phyloP scores from a whole-genome alignment of 2,113 vertebrate species.

The Entomyzon cyanotis region DNA sequence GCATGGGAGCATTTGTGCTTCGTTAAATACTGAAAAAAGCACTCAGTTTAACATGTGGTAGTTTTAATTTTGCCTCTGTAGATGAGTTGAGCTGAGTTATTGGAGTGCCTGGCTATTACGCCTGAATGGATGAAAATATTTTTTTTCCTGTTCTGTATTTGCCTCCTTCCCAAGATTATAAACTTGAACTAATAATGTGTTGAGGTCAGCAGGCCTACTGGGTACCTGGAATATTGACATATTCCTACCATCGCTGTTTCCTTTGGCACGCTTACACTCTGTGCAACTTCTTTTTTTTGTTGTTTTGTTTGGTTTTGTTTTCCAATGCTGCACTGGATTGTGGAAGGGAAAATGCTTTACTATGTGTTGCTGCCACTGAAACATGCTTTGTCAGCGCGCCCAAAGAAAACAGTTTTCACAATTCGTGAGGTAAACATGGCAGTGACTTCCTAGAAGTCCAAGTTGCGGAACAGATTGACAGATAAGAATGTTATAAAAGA shows the following conservation, averaged over 20 bases:
- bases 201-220: neutral
- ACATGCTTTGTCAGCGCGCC: neutral
- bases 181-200: slow-evolving; percentile 44
- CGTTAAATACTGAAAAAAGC: neutral
- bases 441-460: slow-evolving; percentile 3
- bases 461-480: neutral
- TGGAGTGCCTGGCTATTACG: neutral
- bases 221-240: slow-evolving; percentile 3
- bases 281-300: neutral
- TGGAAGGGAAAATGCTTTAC: slow-evolving; percentile 5
- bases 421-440: neutral
- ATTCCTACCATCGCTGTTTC: neutral
- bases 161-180: neutral
- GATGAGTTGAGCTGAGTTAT: neutral
- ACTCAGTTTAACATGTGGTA: neutral
- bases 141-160: neutral
- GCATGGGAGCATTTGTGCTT: neutral
- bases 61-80: slow-evolving; percentile 15
- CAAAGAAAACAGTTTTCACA: slow-evolving; percentile 11
- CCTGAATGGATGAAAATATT: slow-evolving; percentile 2
- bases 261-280: neutral
- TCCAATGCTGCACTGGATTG: slow-evolving; percentile 16
- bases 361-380: neutral
- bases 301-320: neutral
- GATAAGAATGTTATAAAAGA: slow-evolving; percentile 13